Base-by-base conservation (phyloP, 1,140 invertebrate species). In the Telenomus remus region DNA sequence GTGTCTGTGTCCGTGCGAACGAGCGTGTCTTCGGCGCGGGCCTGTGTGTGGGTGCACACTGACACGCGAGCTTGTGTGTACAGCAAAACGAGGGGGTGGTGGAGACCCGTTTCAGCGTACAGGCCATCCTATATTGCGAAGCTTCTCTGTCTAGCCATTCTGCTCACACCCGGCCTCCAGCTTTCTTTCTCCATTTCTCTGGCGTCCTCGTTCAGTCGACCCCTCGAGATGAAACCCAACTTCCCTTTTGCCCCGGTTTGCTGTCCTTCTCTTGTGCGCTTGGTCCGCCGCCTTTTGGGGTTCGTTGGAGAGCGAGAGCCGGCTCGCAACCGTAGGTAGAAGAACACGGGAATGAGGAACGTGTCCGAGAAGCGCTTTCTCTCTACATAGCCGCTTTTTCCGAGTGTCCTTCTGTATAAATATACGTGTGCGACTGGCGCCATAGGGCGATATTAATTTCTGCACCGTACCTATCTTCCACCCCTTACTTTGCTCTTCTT, bases 381-480 rank as follows among this genome's bases (percentile, higher is more conserved):
- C 70, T 69, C 68, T 65, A 61, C 47, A 64, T 65, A 74, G 56
- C 46, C 61, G 68, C 55, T 76, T 74, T 73, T 56, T 69, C 56
- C 50, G 63, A 69, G 63, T 73, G 66, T 74, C 69, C 64, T 42
- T 73, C 56, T 42, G 14, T 64, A 34, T 64, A 49, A 53, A 57
- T 55, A n/a, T n/a, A 50, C 65, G 66, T 68, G 66, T 65, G 65
- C 54, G 70, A 70, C 65, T 76, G 73, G 77, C 71, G 75, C 80
- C 65, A 68, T 77, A 79, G 81, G 81, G 82, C 79, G 84, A 86
- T 86, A 86, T 86, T 86, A 85, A 86, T 86, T 85, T 85, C 83
- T 85, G 71, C 80, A 77, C 51, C 70, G 75, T 78, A 73, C 71
- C 65, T 78, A 66, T 78, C 72, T 79, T 50, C 53, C 48, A n/a